A percentile compares a stretch with the other conserved stretches of the same genome.
Conservation (phyloP, 2,888 invertebrate species). For the Nomada goodeniana region DNA sequence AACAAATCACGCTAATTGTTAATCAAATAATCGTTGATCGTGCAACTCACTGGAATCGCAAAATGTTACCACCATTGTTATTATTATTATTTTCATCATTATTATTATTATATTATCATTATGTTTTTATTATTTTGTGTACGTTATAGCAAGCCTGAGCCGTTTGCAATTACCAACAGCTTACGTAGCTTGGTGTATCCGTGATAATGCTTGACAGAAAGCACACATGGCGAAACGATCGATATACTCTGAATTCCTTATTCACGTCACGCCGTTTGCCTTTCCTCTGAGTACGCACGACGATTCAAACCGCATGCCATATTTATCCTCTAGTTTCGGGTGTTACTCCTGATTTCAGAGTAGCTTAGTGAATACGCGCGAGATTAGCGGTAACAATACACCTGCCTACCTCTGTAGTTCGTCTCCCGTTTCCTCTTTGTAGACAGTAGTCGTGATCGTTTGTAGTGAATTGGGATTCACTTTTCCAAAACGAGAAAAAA, state of each 20-base stretch:
- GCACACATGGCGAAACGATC: constrained; percentile 39
- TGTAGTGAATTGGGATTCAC: not conserved
- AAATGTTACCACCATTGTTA: constrained; percentile 17
- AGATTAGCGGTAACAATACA: constrained; percentile 59
- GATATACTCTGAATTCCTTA: constrained; percentile 44
- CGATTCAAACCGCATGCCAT: constrained; percentile 69
- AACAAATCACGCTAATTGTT: constrained; percentile 22
- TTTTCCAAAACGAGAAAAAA: not conserved
- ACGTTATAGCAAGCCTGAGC: constrained; percentile 34
- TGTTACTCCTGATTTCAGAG: constrained; percentile 70
- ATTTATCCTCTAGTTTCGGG: constrained; percentile 67
- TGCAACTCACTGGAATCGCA: constrained; percentile 56
- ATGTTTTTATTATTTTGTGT: not conserved
- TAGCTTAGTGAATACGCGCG: constrained; percentile 63
- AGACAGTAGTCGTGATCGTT: constrained; percentile 48
- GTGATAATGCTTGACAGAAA: constrained; percentile 43
- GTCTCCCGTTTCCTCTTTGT: constrained; percentile 9
- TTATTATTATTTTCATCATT: not conserved
- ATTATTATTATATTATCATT: not conserved
- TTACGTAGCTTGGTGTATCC: constrained; percentile 31
- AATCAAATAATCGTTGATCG: constrained; percentile 30
- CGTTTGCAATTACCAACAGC: constrained; percentile 42
- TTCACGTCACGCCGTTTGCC: constrained; percentile 51
- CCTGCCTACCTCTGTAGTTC: constrained; percentile 52
- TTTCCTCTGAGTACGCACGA: constrained; percentile 71